Evolutionary conservation across 2,113 vertebrate species (phyloP).

Genomic region (Poecile atricapillus): DNA sequence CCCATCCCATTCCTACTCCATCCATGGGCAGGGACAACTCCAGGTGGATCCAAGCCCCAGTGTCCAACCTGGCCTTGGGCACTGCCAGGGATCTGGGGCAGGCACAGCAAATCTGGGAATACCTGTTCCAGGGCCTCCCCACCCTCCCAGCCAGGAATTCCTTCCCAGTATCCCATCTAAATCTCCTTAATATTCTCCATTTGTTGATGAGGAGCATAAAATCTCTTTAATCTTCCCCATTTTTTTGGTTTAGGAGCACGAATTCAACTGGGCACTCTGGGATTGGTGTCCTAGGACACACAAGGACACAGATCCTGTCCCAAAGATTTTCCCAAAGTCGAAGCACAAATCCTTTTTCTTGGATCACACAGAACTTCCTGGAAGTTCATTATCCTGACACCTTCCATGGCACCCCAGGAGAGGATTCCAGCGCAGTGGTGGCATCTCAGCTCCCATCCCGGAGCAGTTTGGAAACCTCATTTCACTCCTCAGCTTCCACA

Average conservation of each 20-base stretch:
- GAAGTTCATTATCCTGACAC: neutral
- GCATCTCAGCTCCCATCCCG: neutral
- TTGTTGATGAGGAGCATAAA: neutral
- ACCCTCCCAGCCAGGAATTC: neutral
- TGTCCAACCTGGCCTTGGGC: neutral
- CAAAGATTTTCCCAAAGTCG: neutral
- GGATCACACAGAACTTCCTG: neutral
- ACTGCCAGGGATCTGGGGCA: neutral
- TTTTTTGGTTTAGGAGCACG: neutral
- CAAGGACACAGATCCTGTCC: neutral
- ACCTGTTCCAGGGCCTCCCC: neutral
- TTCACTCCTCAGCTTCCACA: neutral
- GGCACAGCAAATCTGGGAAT: neutral
- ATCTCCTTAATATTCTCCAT: neutral
- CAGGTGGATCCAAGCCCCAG: neutral
- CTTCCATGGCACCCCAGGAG: accelerated
- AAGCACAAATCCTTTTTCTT: neutral
- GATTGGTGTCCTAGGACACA: neutral
- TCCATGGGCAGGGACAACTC: neutral
- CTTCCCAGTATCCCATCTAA: accelerated
- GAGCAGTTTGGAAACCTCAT: neutral
- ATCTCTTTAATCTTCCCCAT: neutral
- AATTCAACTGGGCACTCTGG: accelerated
- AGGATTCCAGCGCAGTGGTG: accelerated
- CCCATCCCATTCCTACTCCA: accelerated